These are phyloP conservation scores for Bombus pyrosoma DNA, from an alignment of 1,140 invertebrate genomes.

Conservation along the genomic window DNA sequence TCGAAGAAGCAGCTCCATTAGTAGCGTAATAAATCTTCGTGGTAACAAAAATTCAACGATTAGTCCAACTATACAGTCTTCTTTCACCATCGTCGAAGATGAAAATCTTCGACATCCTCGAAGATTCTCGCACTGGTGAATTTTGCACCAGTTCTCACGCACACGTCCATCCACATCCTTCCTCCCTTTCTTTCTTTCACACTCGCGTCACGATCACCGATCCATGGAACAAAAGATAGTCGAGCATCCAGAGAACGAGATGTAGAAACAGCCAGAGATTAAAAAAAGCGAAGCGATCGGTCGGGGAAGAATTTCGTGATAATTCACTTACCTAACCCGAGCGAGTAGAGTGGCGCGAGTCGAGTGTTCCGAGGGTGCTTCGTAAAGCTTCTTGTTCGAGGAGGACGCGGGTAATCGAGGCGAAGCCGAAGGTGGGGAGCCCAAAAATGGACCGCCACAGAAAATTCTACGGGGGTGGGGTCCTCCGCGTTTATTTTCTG, in stretches of 20 bases:
- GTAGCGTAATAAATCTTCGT: constrained; percentile 4
- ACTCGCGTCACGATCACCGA: constrained; percentile 26
- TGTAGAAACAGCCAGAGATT: constrained; percentile 15
- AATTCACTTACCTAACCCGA: constrained; percentile 80
- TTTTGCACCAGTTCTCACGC: constrained; percentile 3
- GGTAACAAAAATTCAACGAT: not conserved
- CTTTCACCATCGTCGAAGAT: not conserved
- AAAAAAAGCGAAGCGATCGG: constrained; percentile 16
- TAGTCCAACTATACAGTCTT: not conserved
- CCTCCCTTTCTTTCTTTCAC: not conserved
- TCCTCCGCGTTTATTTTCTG: constrained; percentile 71
- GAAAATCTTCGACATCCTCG: not conserved
- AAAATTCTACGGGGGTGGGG: constrained; percentile 64
- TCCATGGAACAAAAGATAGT: constrained; percentile 11
- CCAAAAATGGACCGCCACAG: constrained; percentile 82
- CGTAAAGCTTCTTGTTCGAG: constrained; percentile 48
- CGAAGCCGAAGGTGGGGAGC: constrained; percentile 75
- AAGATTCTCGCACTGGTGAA: not conserved
- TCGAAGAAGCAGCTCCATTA: constrained; percentile 24
- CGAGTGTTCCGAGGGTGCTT: constrained; percentile 76
- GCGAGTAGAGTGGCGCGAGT: constrained; percentile 77
- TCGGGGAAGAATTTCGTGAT: constrained; percentile 7
- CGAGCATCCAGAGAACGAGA: not conserved
- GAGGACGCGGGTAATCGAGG: constrained; percentile 20
- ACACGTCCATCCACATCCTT: constrained; percentile 20